phyloP scores from a whole-genome alignment of 2,888 invertebrate species.

The Netelia inedita region DNA sequence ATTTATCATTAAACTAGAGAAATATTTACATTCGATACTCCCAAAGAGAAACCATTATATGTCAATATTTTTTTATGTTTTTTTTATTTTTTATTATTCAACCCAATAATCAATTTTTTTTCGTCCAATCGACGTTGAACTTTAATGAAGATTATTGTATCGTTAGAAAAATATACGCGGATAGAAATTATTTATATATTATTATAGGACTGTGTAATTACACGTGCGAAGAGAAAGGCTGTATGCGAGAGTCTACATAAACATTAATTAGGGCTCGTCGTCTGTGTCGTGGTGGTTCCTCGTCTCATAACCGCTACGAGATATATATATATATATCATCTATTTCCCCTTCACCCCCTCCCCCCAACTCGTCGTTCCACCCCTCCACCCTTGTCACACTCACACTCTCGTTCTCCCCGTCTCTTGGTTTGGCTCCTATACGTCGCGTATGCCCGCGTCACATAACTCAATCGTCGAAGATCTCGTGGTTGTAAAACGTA shows the following conservation, averaged over 20 bases:
- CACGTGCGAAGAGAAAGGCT: constrained; percentile 10
- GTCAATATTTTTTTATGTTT: too few relatives aligned
- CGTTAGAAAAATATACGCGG: too few relatives aligned
- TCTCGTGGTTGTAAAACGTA: not conserved
- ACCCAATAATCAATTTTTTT: too few relatives aligned
- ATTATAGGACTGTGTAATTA: not conserved
- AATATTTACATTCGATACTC: too few relatives aligned
- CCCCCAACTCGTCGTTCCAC: too few relatives aligned
- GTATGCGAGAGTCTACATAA: constrained; percentile 40
- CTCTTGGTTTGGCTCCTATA: constrained; percentile 8
- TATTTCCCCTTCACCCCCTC: not conserved
- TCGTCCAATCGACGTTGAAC: too few relatives aligned
- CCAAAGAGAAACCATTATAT: too few relatives aligned
- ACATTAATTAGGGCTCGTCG: constrained; percentile 54
- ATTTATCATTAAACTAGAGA: too few relatives aligned
- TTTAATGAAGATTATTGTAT: too few relatives aligned
- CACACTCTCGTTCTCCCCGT: not conserved
- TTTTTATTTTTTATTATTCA: too few relatives aligned
- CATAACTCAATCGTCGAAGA: constrained; percentile 55
- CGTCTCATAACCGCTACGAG: constrained; percentile 41
- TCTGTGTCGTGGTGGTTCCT: constrained; percentile 30
- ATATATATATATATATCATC: not conserved
- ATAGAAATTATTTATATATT: not conserved
- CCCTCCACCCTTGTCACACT: too few relatives aligned
- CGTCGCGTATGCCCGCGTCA: not conserved